Conservation (phyloP, 2,888 invertebrate genomes). For the Tetragonula carbonaria region DNA sequence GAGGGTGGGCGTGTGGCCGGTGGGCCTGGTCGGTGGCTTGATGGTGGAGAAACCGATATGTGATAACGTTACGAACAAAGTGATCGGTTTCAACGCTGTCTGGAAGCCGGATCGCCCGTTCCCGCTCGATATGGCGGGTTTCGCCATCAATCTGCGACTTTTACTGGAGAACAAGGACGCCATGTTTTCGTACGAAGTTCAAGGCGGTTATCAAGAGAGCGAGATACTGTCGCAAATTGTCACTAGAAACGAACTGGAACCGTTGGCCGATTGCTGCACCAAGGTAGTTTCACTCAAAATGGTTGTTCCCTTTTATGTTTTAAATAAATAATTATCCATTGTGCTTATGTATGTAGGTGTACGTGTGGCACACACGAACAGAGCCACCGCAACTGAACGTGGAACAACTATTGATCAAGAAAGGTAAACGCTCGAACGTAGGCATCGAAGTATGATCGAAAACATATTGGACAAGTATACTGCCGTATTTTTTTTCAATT, state of each 20-base stretch:
- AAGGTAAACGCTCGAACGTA: constrained; percentile 85
- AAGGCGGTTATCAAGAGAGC: constrained; percentile 95
- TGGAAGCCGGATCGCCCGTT: constrained; percentile 97
- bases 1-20: constrained; percentile 96
- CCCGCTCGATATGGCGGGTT: constrained; percentile 99
- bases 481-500: too few species aligned
- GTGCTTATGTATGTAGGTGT: constrained; percentile 86
- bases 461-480: neutral
- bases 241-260: constrained; percentile 92
- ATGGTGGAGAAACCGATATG: constrained; percentile 96
- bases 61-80: constrained; percentile 86
- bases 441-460: constrained; percentile 86
- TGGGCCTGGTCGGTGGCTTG: constrained; percentile 97
- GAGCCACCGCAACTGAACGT: constrained; percentile 92
- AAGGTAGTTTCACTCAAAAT: constrained; percentile 85
- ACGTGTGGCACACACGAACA: constrained; percentile 99
- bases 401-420: constrained; percentile 87
- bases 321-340: neutral
- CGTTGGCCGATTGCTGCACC: constrained; percentile 94
- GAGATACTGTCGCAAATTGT: constrained; percentile 92
- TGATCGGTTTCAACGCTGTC: constrained; percentile 89
- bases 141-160: constrained; percentile 92
- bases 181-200: constrained; percentile 92
- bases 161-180: constrained; percentile 90
- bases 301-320: too few species aligned